Base-by-base conservation (phyloP, 2,113 vertebrate genomes). In the Podilymbus podiceps region DNA sequence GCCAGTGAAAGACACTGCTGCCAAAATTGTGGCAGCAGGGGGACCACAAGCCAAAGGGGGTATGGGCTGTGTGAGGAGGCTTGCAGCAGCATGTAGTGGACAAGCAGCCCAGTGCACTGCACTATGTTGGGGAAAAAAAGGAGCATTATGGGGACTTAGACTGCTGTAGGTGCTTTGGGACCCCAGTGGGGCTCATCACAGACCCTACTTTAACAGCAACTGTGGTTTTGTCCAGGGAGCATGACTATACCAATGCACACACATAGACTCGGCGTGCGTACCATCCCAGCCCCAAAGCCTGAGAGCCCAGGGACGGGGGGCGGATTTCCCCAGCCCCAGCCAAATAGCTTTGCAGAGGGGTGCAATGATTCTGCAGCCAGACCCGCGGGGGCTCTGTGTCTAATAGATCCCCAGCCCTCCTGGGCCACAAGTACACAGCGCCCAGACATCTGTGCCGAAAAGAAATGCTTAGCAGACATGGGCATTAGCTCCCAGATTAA, bases 141-240 rank as follows among this genome's bases (percentile, higher is more conserved):
- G 33, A 69, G 12, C 12, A 71, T 21, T 66, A 12, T 33, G 21
- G 23, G n/a, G 15, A 12, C 6, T 74, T 35, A 20, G 8, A 5
- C 17, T 81, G 35, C 19, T 56, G 23, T 7, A 24, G 8, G 31
- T 56, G 11, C 33, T 80, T 53, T 60, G 35, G 15, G 22, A 60
- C 2, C 5, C 5, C 0, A 0, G 16, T 3, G 1, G 8, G 5
- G 5, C 4, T 12, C n/a, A 11, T 17, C 19, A 67, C 17, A 63
- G 64, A 33, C 33, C 19, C 11, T 63, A 9, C 9, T 83, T 73
- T 25, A 33, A 23, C 4, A 46, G 21, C 28, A 50, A 0, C 13
- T 27, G 4, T 9, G 20, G 33, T 18, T 86, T 44, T 62, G 11
- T n/a, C 19, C 46, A 60, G 35, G 30, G 20, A 80, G 6, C 1